Conservation (phyloP, 2,888 invertebrate species). For the Stenchaetothrips biformis region DNA sequence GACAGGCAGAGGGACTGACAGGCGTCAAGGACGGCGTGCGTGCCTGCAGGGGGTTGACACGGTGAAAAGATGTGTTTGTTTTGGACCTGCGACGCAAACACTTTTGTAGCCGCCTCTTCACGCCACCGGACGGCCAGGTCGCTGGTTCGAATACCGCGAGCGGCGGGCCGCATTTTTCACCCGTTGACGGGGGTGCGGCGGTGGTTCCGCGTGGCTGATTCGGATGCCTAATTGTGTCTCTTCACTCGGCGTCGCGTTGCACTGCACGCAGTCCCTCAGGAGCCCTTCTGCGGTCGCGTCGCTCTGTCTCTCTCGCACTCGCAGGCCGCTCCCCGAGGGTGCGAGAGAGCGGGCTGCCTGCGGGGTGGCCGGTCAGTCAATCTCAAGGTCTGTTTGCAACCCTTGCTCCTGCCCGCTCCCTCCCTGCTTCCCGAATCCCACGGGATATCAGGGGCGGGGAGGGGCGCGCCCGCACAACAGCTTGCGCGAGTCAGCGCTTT, state of each 20-base stretch:
- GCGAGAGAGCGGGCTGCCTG: not conserved
- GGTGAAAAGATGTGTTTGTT: slow-evolving; percentile 29
- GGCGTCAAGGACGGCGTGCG: slow-evolving; percentile 4
- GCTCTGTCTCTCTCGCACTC: not conserved
- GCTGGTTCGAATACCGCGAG: too few species aligned
- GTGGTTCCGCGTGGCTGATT: too few species aligned
- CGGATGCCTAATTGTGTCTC: not conserved
- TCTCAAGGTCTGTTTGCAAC: not conserved
- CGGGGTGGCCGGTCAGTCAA: not conserved
- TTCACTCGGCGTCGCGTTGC: not conserved
- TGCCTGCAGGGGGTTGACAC: slow-evolving; percentile 17
- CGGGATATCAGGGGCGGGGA: slow-evolving; percentile 22
- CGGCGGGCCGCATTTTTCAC: too few species aligned
- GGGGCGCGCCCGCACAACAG: not conserved
- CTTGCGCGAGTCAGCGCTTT: slow-evolving; percentile 28
- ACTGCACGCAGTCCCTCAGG: not conserved
- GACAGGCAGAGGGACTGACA: not conserved
- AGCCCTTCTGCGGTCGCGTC: not conserved
- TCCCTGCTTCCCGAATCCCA: not conserved
- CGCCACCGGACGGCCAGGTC: too few species aligned
- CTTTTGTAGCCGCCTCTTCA: not conserved
- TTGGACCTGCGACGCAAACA: not conserved
- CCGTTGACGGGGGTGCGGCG: too few species aligned
- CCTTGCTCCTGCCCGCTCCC: not conserved
- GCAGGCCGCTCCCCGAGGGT: not conserved